Evolutionary conservation across 2,113 vertebrate genomes (phyloP).

Genomic region (Chionodraco myersi): DNA sequence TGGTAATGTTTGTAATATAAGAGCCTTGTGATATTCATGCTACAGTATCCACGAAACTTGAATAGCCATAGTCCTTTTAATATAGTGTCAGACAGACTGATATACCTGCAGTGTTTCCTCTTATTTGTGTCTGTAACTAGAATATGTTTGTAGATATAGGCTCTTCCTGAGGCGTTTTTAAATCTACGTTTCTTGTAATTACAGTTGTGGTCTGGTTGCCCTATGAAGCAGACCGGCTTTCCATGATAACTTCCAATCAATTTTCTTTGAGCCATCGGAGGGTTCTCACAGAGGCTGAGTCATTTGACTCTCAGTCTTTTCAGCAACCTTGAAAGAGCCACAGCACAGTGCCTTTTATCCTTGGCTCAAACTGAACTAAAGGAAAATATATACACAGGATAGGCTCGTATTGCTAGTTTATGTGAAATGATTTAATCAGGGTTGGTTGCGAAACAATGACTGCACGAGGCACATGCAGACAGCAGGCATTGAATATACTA

Average conservation of each 20-base stretch:
- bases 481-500: too few relatives aligned
- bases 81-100: neutral
- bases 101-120: neutral
- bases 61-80: neutral
- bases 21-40: neutral
- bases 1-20: neutral
- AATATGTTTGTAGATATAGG: constrained; percentile 9
- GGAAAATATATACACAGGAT: neutral
- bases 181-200: constrained; percentile 31
- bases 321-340: constrained; percentile 26
- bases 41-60: neutral
- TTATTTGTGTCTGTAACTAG: constrained; percentile 21
- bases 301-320: constrained; percentile 39
- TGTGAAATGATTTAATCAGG: neutral
- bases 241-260: constrained; percentile 47
- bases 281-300: constrained; percentile 44
- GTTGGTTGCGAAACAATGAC: too few relatives aligned
- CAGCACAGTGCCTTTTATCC: constrained; percentile 8
- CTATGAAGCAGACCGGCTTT: constrained; percentile 29
- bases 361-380: neutral
- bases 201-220: constrained; percentile 16
- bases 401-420: neutral
- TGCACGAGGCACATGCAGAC: too few relatives aligned
- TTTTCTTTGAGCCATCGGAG: constrained; percentile 15
- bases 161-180: constrained; percentile 25